These are phyloP conservation scores for Lycocorax pyrrhopterus DNA, from an alignment of 2,113 vertebrate species.

Conservation along the genomic window DNA sequence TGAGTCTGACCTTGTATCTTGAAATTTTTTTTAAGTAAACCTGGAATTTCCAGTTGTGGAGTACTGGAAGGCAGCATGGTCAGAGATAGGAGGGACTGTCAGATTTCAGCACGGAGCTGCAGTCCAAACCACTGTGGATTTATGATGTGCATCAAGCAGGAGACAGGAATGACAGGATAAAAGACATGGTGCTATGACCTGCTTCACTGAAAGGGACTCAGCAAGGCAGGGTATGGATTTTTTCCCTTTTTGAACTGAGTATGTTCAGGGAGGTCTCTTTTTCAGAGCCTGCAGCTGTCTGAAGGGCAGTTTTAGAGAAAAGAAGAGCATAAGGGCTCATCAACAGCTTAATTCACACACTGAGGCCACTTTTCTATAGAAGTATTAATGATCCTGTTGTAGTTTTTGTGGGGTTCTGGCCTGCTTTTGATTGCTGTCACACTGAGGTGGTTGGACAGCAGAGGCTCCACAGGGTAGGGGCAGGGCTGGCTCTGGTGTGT, in stretches of 20 bases:
- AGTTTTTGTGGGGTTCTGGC: background rate
- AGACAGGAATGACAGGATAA: conserved; percentile 41
- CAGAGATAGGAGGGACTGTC: background rate
- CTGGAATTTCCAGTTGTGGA: background rate
- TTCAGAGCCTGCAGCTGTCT: background rate
- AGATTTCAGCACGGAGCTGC: background rate
- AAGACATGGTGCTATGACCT: conserved; percentile 46
- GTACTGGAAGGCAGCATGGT: background rate
- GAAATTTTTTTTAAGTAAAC: background rate
- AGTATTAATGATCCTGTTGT: background rate
- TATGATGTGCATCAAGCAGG: conserved; percentile 15
- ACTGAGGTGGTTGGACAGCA: background rate
- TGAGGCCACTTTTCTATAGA: background rate
- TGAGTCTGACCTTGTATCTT: background rate
- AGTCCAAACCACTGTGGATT: conserved; percentile 18
- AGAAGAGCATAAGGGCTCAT: background rate
- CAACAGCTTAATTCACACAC: background rate
- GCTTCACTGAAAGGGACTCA: background rate
- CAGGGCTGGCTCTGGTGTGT: background rate
- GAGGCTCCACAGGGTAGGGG: background rate
- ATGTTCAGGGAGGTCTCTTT: conserved; percentile 22
- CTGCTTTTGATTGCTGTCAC: background rate
- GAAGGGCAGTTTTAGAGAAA: background rate
- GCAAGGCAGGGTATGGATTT: conserved; percentile 30
- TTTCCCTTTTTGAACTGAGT: background rate